These are phyloP conservation scores for Tapirus terrestris DNA, from an alignment of 2,113 vertebrate species.

Conservation along the genomic window DNA sequence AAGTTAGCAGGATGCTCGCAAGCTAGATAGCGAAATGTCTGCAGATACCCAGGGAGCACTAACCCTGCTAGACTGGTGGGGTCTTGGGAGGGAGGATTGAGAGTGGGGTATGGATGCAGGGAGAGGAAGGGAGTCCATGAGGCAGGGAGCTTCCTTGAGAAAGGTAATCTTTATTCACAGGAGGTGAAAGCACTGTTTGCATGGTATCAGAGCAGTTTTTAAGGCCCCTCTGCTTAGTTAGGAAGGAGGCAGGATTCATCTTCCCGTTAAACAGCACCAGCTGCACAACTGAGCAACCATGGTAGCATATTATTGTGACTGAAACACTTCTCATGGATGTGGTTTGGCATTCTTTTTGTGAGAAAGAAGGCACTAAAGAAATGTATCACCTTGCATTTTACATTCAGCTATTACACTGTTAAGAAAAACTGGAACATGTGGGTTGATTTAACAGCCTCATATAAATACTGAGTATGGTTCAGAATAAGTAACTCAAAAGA, in stretches of 20 bases:
- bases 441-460: not conserved
- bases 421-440: not conserved
- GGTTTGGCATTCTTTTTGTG: not conserved
- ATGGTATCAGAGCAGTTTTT: not conserved
- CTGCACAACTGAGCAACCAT: not conserved
- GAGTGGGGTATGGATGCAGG: not conserved
- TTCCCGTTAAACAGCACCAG: not conserved
- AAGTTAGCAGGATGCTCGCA: not conserved
- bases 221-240: not conserved
- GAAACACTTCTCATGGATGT: not conserved
- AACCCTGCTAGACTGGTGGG: not conserved
- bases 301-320: not conserved
- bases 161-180: not conserved
- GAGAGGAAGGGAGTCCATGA: not conserved
- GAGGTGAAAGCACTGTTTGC: not conserved
- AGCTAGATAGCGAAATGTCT: not conserved
- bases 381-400: not conserved
- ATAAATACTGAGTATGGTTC: not conserved
- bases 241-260: not conserved
- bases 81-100: not conserved
- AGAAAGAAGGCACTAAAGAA: not conserved
- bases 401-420: not conserved
- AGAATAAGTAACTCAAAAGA: not conserved
- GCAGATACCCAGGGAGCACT: not conserved
- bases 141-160: not conserved